phyloP scores from a whole-genome alignment of 2,797 vertebrate species.

The Pseudomugil tenellus region DNA sequence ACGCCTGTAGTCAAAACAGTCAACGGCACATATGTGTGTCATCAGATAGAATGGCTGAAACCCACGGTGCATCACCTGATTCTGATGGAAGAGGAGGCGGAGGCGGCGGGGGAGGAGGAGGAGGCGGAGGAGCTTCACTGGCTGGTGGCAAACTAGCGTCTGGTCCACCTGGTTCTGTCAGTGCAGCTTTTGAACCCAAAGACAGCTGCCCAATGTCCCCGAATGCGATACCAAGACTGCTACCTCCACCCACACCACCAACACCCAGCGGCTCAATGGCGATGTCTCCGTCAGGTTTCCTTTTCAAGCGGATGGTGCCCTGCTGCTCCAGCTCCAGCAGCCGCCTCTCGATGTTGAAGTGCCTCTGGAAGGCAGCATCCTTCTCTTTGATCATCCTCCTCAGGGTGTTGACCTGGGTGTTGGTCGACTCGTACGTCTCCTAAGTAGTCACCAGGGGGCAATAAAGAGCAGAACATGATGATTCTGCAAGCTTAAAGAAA shows the following conservation, averaged over 20 bases:
- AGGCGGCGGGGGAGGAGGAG: constrained; percentile 83
- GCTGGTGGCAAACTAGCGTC: constrained; percentile 74
- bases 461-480: constrained; percentile 56
- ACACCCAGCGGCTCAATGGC: constrained; percentile 77
- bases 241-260: constrained; percentile 21
- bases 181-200: constrained; percentile 47
- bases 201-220: constrained; percentile 63
- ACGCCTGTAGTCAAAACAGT: not conserved
- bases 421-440: constrained; percentile 95
- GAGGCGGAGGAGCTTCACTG: constrained; percentile 84
- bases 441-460: constrained; percentile 71
- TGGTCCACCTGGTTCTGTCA: constrained; percentile 64
- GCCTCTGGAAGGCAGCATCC: constrained; percentile 91
- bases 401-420: constrained; percentile 92
- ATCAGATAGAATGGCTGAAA: constrained; percentile 25
- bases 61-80: constrained; percentile 79
- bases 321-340: constrained; percentile 82
- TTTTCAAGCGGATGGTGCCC: constrained; percentile 83
- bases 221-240: constrained; percentile 62
- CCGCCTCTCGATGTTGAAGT: constrained; percentile 86
- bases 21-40: constrained; percentile 50
- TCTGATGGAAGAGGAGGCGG: constrained; percentile 85
- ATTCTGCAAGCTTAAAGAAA: constrained; percentile 56
- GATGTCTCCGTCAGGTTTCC: constrained; percentile 83
- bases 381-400: constrained; percentile 94